Evolutionary conservation across 1,140 invertebrate genomes (phyloP), one percentile per base, ranked within the genome.

Genomic region (Piezodorus guildinii): DNA sequence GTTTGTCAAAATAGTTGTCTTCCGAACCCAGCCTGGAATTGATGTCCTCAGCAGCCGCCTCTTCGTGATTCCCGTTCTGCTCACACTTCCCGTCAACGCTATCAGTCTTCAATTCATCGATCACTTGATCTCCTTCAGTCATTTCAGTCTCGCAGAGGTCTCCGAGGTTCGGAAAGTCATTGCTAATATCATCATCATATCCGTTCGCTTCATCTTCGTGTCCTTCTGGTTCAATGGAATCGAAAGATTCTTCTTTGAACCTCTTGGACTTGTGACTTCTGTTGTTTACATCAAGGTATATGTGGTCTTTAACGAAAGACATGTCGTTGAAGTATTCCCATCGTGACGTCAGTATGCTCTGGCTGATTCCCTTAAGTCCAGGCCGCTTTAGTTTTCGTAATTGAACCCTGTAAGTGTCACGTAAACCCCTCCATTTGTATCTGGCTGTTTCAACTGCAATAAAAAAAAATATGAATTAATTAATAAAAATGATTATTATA

Each of bases 371-470:
- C 19, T 56, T 43, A 8, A 23, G 17, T 23, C 25, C 44, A 25
- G 60, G 19, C 19, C 52, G 46, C 17, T 66, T 60, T 5, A 66
- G n/a, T 64, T 78, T 78, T 59, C 76, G 77, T 25, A 78, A 59
- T 51, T 78, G 76, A 3, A 72, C 74, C 12, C 76, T 73, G 58
- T 77, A 78, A 0, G 77, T 78, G 52, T 78, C 77, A 56, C 73
- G 69, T 6, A 77, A 68, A 60, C 73, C 76, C 70, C 76, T 79
- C 78, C 74, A 79, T 70, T 76, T 80, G 43, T 46, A 51, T 34
- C 63, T 51, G 9, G 56, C 49, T 6, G 63, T 60, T 39, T 66
- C 65, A 49, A 59, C 67, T 68, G 58, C 46, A 68, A 66, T 59
- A 63, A 62, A 44, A 65, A 27, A 56, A 21, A 46, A 4, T 30